Conservation (phyloP, 2,888 invertebrate species). For the Caenorhabditis wallacei region DNA sequence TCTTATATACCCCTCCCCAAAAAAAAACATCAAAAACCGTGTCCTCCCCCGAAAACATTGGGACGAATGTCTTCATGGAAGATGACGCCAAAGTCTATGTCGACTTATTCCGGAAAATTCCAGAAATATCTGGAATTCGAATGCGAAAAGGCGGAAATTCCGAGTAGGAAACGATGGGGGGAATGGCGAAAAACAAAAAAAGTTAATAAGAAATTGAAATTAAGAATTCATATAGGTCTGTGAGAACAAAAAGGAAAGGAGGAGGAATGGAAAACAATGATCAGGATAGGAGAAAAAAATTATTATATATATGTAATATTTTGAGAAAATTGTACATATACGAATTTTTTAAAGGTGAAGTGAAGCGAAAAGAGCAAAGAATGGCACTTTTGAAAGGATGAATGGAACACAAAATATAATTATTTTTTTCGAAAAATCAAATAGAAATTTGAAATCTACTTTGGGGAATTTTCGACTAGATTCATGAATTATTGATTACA, state of each 20-base stretch:
- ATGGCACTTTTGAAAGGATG: too few relatives aligned
- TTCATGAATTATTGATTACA: too few relatives aligned
- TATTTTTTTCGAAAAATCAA: too few relatives aligned
- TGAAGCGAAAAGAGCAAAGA: slow-evolving; percentile 4
- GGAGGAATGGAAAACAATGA: slow-evolving; percentile 5
- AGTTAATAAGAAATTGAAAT: slow-evolving; percentile 38
- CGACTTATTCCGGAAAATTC: slow-evolving; percentile 14
- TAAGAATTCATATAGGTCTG: slow-evolving; percentile 16
- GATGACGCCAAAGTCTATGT: slow-evolving; percentile 6
- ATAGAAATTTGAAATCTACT: too few relatives aligned
- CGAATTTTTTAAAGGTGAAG: background rate
- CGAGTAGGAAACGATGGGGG: background rate
- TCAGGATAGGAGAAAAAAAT: background rate
- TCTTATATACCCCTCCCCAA: slow-evolving; percentile 5
- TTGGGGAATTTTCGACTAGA: too few relatives aligned
- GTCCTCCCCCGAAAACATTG: background rate
- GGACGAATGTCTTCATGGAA: background rate
- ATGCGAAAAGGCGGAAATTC: slow-evolving; percentile 25
- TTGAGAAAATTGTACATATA: background rate
- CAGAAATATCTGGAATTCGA: slow-evolving; percentile 11
- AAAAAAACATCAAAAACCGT: slow-evolving; percentile 13
- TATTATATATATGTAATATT: too few relatives aligned
- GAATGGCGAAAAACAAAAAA: slow-evolving; percentile 2
- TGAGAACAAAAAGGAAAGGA: background rate
- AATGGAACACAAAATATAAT: too few relatives aligned